Percentiles rank a stretch among this genome's conserved stretches.
These are phyloP conservation scores for Hyperopisus bebe DNA, from an alignment of 2,113 vertebrate species.

Conservation along the genomic window DNA sequence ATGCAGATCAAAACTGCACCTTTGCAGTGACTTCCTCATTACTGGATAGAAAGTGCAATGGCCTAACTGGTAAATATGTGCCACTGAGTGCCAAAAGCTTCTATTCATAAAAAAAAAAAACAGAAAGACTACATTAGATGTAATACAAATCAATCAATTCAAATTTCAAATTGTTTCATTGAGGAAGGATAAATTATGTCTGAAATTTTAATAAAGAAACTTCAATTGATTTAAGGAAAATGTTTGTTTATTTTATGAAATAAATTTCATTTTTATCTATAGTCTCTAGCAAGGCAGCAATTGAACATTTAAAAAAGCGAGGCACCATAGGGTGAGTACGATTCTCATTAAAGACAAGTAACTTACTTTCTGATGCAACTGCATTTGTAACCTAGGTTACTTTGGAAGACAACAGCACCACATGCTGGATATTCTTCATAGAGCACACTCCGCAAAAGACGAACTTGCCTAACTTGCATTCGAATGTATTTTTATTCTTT, in stretches of 20 bases:
- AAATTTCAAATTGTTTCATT: neutral
- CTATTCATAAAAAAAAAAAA: neutral
- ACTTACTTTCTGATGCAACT: neutral
- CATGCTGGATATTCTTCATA: neutral
- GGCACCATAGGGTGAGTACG: neutral
- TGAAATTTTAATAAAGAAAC: neutral
- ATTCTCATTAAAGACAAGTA: neutral
- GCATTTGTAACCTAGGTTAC: neutral
- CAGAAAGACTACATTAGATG: neutral
- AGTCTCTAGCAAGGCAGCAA: neutral
- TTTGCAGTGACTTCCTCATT: neutral
- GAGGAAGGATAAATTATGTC: neutral
- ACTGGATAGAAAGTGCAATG: neutral
- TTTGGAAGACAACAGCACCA: neutral
- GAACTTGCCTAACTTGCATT: neutral
- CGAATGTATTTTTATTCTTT: neutral
- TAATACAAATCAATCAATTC: too few relatives aligned
- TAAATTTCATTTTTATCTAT: neutral
- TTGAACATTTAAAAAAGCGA: neutral
- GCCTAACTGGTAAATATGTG: neutral
- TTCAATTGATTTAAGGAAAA: neutral
- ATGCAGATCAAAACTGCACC: neutral
- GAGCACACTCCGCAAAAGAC: neutral
- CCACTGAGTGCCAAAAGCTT: neutral
- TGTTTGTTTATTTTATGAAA: neutral